Evolutionary conservation across 1,140 invertebrate genomes (phyloP), one percentile per base, ranked within the genome.

Genomic region (Harlomillsia oculata): DNA sequence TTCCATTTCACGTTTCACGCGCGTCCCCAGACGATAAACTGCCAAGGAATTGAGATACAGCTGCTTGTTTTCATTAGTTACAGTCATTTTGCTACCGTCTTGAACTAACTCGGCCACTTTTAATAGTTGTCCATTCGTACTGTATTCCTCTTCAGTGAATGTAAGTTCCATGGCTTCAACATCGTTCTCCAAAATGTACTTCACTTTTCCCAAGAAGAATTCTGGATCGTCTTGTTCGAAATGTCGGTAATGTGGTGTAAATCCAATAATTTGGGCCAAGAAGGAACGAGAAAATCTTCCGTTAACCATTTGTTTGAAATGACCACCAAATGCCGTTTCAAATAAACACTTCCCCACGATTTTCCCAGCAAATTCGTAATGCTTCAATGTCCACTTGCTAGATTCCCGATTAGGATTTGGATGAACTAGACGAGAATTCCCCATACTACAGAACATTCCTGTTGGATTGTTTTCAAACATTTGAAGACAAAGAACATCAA

Each of bases 181-280:
- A 73, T 93, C 84, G 60, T 92, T 89, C 63, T 93, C 89, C 50
- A 92, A 72, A 46, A 95, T 85, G 70, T 90, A 94, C 69, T 89
- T 89, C n/a, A 96, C 83, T 75, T 95, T 95, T 9, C 83, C 84
- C 45, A 91, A 74, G 70, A 90, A 94, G 14, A 94, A 74, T 71
- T 94, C 90, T 0, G 91, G 91, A 72, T 95, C 91, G 69, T 96
- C 91, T 74, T 91, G 88, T 69, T 94, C 90, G 72, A 96, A 96
- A 72, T 94, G 91, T 82, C 87, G 70, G 67, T 92, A 94, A 73
- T 93, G 87, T 28, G 95, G 88, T 62, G 87, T 71, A 30, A 94
- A 79, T 34, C 91, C 92, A 67, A 95, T 94, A 36, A 95, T 80
- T 75, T 94, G 90, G 37, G 89, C 90, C 26, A 95, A 75, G 74